These are phyloP conservation scores for Sibirionetta formosa DNA, from an alignment of 2,797 vertebrate species.

Conservation along the genomic window DNA sequence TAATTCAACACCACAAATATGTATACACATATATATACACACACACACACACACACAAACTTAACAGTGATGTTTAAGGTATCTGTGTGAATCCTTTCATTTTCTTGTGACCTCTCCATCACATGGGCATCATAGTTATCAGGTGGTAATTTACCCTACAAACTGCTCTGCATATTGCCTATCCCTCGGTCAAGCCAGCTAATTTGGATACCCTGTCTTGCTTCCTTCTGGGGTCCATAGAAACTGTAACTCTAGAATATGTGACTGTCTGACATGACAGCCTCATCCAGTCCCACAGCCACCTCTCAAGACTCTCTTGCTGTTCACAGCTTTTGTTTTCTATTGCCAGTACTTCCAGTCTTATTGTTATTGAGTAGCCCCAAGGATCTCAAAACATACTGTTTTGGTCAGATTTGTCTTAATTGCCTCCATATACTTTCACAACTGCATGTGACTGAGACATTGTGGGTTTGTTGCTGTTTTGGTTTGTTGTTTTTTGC, in stretches of 20 bases:
- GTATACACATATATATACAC: too few relatives aligned
- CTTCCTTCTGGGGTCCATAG: background rate
- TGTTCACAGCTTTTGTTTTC: background rate
- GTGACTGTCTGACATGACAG: background rate
- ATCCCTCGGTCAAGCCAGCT: background rate
- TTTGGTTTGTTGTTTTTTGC: background rate
- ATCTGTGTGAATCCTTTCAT: background rate
- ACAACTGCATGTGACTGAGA: background rate
- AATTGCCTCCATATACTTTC: background rate
- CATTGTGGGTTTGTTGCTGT: too few relatives aligned
- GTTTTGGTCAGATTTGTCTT: background rate
- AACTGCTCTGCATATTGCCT: background rate
- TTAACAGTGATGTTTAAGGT: background rate
- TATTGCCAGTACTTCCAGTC: background rate
- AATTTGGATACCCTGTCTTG: background rate
- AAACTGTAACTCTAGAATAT: background rate
- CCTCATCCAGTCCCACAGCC: background rate
- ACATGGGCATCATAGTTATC: background rate
- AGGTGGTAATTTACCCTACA: background rate
- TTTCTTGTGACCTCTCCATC: background rate
- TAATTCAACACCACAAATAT: background rate
- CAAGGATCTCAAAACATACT: background rate
- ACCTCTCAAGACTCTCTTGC: fast-evolving
- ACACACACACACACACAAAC: background rate
- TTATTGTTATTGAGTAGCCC: background rate